Percentiles rank a stretch among this genome's conserved stretches.
These are phyloP conservation scores for Bettongia penicillata DNA, from an alignment of 2,113 vertebrate genomes.

Conservation along the genomic window DNA sequence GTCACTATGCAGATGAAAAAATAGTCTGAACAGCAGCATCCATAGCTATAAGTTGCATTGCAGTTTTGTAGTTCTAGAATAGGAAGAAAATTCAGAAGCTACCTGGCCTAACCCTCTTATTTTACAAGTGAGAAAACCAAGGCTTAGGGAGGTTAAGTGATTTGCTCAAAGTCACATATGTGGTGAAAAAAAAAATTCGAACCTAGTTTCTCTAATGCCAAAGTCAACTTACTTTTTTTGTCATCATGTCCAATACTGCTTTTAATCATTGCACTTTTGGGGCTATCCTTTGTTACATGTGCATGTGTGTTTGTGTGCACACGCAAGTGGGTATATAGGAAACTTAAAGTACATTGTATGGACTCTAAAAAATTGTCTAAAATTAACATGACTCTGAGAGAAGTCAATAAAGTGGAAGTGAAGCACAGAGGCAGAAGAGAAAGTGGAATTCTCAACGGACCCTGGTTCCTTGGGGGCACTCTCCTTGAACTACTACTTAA, in stretches of 20 bases:
- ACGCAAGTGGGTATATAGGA: background rate
- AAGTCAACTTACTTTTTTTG: background rate
- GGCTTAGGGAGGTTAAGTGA: background rate
- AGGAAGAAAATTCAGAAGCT: background rate
- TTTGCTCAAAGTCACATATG: background rate
- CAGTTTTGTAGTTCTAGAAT: background rate
- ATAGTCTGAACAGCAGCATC: background rate
- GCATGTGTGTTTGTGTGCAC: background rate
- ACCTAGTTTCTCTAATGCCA: background rate
- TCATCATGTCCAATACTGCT: background rate
- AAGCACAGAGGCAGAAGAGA: background rate
- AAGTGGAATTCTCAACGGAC: background rate
- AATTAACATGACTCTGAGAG: background rate
- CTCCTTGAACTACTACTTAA: background rate
- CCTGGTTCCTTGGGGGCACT: background rate
- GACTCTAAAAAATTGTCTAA: background rate
- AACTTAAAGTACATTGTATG: background rate
- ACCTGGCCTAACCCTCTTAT: background rate
- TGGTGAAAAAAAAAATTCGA: background rate
- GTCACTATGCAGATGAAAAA: background rate
- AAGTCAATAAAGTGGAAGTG: background rate
- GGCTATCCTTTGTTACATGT: background rate
- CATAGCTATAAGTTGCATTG: background rate
- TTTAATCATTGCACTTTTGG: background rate
- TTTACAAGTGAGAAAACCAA: background rate